These are phyloP conservation scores for Montipora sp. DNA, from an alignment of 64 coral and sea anemone species.

Conservation along the genomic window DNA sequence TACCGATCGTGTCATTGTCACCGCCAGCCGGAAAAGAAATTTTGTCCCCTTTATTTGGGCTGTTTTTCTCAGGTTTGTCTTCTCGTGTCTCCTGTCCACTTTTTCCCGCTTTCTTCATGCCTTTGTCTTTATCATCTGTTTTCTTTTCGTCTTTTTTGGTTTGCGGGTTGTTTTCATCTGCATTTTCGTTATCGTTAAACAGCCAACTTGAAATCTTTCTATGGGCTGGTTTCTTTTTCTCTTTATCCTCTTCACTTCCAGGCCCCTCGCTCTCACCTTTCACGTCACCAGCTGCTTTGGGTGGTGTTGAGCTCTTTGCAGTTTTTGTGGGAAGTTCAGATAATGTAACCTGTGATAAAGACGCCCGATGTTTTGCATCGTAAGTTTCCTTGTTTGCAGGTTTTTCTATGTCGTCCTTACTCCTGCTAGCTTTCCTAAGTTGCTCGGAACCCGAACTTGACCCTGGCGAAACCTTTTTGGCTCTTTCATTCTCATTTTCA, in stretches of 20 bases:
- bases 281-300: background rate
- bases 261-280: background rate
- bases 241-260: background rate
- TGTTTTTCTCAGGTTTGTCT: background rate
- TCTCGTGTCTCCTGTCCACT: background rate
- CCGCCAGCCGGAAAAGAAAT: background rate
- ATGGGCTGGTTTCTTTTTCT: background rate
- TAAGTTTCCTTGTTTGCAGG: background rate
- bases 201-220: conserved; percentile 41
- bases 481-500: background rate
- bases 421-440: background rate
- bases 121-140: background rate
- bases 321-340: background rate
- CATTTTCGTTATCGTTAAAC: background rate
- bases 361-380: background rate
- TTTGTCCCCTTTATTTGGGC: background rate
- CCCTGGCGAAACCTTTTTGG: background rate
- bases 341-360: conserved; percentile 13
- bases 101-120: background rate
- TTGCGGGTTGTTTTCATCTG: background rate
- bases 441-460: background rate
- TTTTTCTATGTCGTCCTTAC: background rate
- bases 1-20: background rate
- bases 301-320: background rate
- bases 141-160: background rate